Percentiles rank a stretch among this genome's conserved stretches.
These are phyloP conservation scores for Gambusia yucatana DNA, from an alignment of 2,797 vertebrate genomes.

Conservation along the genomic window DNA sequence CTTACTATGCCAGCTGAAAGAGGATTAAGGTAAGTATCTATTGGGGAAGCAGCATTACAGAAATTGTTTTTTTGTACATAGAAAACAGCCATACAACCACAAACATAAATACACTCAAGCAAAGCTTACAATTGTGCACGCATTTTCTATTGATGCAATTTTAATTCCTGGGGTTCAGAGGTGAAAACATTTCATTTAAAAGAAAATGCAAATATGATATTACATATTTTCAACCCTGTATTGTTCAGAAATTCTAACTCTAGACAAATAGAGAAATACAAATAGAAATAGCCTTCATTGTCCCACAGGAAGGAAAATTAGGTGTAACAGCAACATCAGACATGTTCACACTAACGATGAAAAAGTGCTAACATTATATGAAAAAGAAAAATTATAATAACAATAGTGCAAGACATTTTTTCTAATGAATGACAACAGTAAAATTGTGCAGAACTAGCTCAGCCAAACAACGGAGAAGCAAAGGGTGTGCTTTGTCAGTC, in stretches of 20 bases:
- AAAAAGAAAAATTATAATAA: too few species aligned
- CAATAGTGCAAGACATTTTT: too few species aligned
- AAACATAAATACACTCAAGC: not conserved
- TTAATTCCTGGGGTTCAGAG: constrained; percentile 12
- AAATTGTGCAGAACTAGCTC: too few species aligned
- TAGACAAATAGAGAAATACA: constrained; percentile 4
- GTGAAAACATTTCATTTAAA: constrained; percentile 25
- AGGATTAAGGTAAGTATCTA: constrained; percentile 79
- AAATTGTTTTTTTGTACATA: constrained; percentile 70
- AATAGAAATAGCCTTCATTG: too few species aligned
- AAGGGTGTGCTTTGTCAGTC: too few species aligned
- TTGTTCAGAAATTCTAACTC: constrained; percentile 17
- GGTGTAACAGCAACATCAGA: too few species aligned
- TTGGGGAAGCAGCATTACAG: constrained; percentile 67
- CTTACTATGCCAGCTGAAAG: constrained; percentile 70
- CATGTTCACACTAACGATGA: too few species aligned
- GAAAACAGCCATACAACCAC: constrained; percentile 4
- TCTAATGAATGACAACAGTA: too few species aligned
- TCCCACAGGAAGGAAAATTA: too few species aligned
- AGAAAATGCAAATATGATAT: not conserved
- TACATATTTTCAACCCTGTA: not conserved
- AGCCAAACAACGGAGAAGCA: too few species aligned
- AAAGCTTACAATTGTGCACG: not conserved
- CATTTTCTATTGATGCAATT: constrained; percentile 12
- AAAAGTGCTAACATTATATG: too few species aligned